phyloP scores from a whole-genome alignment of 2,888 invertebrate species.

The Scaptomyza tumidula region DNA sequence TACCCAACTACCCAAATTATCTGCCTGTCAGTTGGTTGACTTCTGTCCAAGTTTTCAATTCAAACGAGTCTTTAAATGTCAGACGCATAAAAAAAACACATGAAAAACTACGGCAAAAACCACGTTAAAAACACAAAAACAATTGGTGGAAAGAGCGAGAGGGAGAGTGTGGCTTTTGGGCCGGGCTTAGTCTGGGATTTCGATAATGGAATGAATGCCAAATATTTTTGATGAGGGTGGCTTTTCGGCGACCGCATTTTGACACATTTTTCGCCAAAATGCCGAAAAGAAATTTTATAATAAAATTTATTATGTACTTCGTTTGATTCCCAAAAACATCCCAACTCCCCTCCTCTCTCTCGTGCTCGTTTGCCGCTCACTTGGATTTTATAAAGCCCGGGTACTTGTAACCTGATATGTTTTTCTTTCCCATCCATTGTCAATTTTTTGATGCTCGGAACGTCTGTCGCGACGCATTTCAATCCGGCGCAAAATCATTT shows the following conservation, averaged over 20 bases:
- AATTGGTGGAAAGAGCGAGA: slow-evolving; percentile 1
- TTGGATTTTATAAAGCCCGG: slow-evolving; percentile 42
- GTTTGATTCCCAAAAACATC: slow-evolving; percentile 34
- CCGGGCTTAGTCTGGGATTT: slow-evolving; percentile 72
- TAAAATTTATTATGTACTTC: slow-evolving; percentile 78
- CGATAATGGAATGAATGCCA: slow-evolving; percentile 82
- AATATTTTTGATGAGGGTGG: slow-evolving; percentile 78
- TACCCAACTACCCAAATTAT: slow-evolving; percentile 12
- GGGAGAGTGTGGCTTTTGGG: slow-evolving; percentile 13
- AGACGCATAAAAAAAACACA: slow-evolving; percentile 33
- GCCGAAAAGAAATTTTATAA: slow-evolving; percentile 75
- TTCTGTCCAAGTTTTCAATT: slow-evolving; percentile 60
- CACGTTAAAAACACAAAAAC: slow-evolving; percentile 23
- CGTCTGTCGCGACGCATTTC: slow-evolving; percentile 60
- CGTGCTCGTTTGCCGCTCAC: slow-evolving; percentile 61
- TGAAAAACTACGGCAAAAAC: slow-evolving; percentile 30
- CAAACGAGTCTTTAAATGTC: slow-evolving; percentile 55
- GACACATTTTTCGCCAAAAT: slow-evolving; percentile 66
- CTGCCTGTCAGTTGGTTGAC: slow-evolving; percentile 53
- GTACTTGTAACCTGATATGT: slow-evolving; percentile 75
- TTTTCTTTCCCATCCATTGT: slow-evolving; percentile 55
- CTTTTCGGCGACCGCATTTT: slow-evolving; percentile 70
- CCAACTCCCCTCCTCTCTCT: background rate
- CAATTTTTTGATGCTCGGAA: slow-evolving; percentile 63
- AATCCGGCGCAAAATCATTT: slow-evolving; percentile 66